Evolutionary conservation across 2,888 invertebrate species (phyloP), one percentile per base, ranked within the genome.

Genomic region (Tetranychus piercei): DNA sequence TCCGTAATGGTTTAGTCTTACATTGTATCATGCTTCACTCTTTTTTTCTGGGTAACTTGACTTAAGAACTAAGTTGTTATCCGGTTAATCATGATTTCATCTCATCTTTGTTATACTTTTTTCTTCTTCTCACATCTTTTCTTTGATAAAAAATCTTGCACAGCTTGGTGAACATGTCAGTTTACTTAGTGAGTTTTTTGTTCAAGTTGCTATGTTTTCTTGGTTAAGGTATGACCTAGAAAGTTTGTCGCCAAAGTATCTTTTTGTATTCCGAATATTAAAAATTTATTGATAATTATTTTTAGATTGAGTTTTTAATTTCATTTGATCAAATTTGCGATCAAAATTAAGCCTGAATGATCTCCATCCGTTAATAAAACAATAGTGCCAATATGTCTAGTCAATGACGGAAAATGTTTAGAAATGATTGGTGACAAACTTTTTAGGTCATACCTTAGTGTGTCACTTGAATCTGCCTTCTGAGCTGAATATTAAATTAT

Each of bases 291-390:
- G n/a, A n/a, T n/a, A n/a, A n/a, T n/a, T n/a, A n/a, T n/a, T n/a
- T n/a, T n/a, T n/a, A n/a, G n/a, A n/a, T n/a, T n/a, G n/a, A n/a
- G n/a, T n/a, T n/a, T n/a, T n/a, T n/a, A n/a, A n/a, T n/a, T n/a
- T n/a, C n/a, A n/a, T n/a, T n/a, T n/a, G n/a, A n/a, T n/a, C n/a
- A n/a, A n/a, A n/a, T n/a, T n/a, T n/a, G n/a, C n/a, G n/a, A n/a
- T n/a, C n/a, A n/a, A n/a, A n/a, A n/a, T n/a, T n/a, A n/a, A n/a
- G n/a, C n/a, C n/a, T n/a, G n/a, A n/a, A n/a, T n/a, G n/a, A n/a
- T n/a, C n/a, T n/a, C n/a, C n/a, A n/a, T n/a, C n/a, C n/a, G n/a
- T 93, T 85, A 91, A 92, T 81, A 87, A 92, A 92, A 0, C 93
- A 94, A 90, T 93, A 72, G 86, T 94, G 75, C 94, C 94, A 0